These are phyloP conservation scores for Sebastes variabilis DNA, from an alignment of 2,797 vertebrate genomes.

Conservation along the genomic window DNA sequence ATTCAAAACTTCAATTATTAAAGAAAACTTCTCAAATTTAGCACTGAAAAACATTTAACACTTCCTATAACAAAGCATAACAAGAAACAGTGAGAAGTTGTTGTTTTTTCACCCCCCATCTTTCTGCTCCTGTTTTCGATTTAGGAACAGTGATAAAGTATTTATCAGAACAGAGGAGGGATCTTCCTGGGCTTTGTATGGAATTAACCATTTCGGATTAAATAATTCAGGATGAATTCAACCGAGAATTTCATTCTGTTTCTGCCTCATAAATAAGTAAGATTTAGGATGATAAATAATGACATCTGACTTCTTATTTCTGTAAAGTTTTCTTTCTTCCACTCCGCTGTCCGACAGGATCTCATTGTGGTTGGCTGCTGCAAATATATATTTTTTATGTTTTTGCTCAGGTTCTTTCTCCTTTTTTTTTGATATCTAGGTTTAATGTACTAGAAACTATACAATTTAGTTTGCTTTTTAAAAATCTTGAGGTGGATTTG, in stretches of 20 bases:
- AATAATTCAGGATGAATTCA: slow-evolving; percentile 86
- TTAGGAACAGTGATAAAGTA: slow-evolving; percentile 85
- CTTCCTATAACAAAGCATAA: slow-evolving; percentile 42
- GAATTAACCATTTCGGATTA: slow-evolving; percentile 85
- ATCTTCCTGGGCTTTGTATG: slow-evolving; percentile 82
- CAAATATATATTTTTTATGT: slow-evolving; percentile 19
- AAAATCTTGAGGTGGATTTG: slow-evolving; percentile 11
- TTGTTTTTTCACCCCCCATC: slow-evolving; percentile 78
- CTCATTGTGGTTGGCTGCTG: slow-evolving; percentile 14
- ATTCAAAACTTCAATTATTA: not conserved
- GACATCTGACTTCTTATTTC: slow-evolving; percentile 79
- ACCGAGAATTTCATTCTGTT: slow-evolving; percentile 85
- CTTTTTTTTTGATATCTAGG: not conserved
- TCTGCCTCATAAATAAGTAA: slow-evolving; percentile 86
- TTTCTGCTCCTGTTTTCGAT: slow-evolving; percentile 80
- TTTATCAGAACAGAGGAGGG: slow-evolving; percentile 85
- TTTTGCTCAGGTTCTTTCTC: not conserved
- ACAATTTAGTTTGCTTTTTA: slow-evolving; percentile 4
- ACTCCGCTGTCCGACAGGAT: slow-evolving; percentile 31
- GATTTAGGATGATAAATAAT: slow-evolving; percentile 85
- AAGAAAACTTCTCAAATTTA: not conserved
- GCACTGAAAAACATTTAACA: slow-evolving; percentile 25
- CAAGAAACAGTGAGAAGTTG: slow-evolving; percentile 58
- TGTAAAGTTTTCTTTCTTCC: slow-evolving; percentile 69
- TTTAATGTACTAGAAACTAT: not conserved